phyloP scores from a whole-genome alignment of 92 coral and sea anemone genomes.

The Umimayanthus chanpuru region DNA sequence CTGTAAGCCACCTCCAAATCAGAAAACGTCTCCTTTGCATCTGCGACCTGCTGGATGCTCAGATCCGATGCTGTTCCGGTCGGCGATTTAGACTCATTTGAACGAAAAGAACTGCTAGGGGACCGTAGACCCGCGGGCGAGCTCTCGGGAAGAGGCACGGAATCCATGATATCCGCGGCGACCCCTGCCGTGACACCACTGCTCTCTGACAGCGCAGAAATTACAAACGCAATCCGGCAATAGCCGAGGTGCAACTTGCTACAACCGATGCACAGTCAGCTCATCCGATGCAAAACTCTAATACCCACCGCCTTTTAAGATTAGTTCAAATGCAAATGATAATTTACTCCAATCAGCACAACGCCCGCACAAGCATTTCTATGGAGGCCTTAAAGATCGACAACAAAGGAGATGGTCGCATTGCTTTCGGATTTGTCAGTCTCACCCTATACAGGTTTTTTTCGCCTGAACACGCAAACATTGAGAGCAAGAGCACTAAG shows the following conservation, averaged over 20 bases:
- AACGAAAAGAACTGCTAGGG: not conserved
- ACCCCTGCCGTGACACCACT: not conserved
- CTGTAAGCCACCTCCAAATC: conserved; percentile 56
- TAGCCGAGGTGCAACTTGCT: not conserved
- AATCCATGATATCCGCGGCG: conserved; percentile 22
- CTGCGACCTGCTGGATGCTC: conserved; percentile 50
- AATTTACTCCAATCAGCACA: not conserved
- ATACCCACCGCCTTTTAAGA: not conserved
- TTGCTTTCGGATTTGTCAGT: not conserved
- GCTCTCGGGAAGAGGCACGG: not conserved
- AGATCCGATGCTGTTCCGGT: conserved; percentile 26
- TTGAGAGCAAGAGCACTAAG: no score
- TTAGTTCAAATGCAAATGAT: not conserved
- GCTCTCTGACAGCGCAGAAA: not conserved
- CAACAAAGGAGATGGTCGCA: not conserved
- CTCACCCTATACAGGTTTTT: no score
- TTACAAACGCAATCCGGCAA: not conserved
- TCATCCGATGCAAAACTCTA: no score
- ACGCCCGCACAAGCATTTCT: not conserved
- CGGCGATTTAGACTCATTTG: not conserved
- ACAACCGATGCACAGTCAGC: not conserved
- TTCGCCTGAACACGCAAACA: not conserved
- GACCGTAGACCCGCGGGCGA: not conserved
- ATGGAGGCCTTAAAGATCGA: not conserved
- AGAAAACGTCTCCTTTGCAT: conserved; percentile 59